phyloP scores from a whole-genome alignment of 92 coral and sea anemone species.

The Virgularia gustaviana region DNA sequence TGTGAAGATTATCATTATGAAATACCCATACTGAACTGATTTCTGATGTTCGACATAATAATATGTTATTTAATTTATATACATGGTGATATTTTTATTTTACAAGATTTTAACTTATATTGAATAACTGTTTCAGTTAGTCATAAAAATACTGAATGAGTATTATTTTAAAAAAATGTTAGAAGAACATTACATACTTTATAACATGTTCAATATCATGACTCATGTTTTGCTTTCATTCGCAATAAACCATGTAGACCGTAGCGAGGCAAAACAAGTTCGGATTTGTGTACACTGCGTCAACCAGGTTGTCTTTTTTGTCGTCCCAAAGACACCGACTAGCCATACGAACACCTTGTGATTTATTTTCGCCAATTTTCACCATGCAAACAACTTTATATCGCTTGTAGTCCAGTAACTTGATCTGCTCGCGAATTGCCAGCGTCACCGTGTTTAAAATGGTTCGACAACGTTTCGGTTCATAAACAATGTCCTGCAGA shows the following conservation, averaged over 20 bases:
- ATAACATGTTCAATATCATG: background rate
- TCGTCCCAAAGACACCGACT: slow-evolving; percentile 74
- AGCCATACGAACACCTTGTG: slow-evolving; percentile 61
- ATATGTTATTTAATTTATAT: no score
- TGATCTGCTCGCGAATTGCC: slow-evolving; percentile 59
- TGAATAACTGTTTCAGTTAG: no score
- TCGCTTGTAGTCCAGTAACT: slow-evolving; percentile 57
- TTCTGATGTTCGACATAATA: no score
- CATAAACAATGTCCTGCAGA: slow-evolving; percentile 74
- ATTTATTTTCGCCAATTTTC: slow-evolving; percentile 52
- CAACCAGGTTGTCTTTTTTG: slow-evolving; percentile 60
- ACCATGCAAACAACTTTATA: slow-evolving; percentile 63
- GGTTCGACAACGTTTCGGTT: slow-evolving; percentile 59
- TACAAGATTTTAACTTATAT: no score
- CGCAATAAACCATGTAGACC: slow-evolving; percentile 51
- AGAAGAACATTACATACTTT: background rate
- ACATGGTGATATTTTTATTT: no score
- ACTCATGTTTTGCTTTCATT: no score
- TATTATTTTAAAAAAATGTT: background rate
- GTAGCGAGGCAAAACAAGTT: slow-evolving; percentile 64
- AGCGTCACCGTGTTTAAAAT: slow-evolving; percentile 74
- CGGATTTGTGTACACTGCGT: slow-evolving; percentile 51
- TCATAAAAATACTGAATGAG: background rate
- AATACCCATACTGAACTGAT: no score
- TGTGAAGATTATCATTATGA: no score